Evolutionary conservation across 1,140 invertebrate genomes (phyloP).

Genomic region (Saccostrea cuccullata): DNA sequence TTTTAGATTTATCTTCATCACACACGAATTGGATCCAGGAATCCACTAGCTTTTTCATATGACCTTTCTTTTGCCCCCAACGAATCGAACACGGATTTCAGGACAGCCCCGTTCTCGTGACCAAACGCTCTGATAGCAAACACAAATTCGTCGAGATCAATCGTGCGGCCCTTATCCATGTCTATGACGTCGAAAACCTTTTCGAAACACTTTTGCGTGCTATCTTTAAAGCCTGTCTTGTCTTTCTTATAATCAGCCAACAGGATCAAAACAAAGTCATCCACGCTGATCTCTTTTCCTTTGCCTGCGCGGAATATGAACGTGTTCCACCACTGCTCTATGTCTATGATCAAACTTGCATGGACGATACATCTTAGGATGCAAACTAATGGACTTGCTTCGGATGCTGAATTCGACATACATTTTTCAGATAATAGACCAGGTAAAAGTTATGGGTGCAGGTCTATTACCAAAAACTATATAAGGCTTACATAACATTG

Average conservation of each 20-base stretch:
- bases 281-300: conserved; percentile 46
- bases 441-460: too few species aligned
- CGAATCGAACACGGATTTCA: conserved; percentile 53
- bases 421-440: too few species aligned
- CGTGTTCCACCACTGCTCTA: conserved; percentile 46
- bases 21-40: too few species aligned
- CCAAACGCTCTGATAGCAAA: conserved; percentile 62
- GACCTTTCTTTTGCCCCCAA: too few species aligned
- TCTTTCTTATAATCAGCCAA: conserved; percentile 42
- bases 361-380: too few species aligned
- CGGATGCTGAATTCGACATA: too few species aligned
- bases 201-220: conserved; percentile 58
- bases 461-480: too few species aligned
- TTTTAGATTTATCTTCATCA: too few species aligned
- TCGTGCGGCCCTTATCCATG: conserved; percentile 62
- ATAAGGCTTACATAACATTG: too few species aligned
- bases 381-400: too few species aligned
- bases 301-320: conserved; percentile 31
- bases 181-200: conserved; percentile 62
- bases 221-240: conserved; percentile 42
- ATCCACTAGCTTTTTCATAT: too few species aligned
- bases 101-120: conserved; percentile 58
- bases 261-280: conserved; percentile 48
- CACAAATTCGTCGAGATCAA: conserved; percentile 59
- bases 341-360: background rate